Evolutionary conservation across 2,888 invertebrate genomes (phyloP).

Genomic region (Syrista parreyssii): DNA sequence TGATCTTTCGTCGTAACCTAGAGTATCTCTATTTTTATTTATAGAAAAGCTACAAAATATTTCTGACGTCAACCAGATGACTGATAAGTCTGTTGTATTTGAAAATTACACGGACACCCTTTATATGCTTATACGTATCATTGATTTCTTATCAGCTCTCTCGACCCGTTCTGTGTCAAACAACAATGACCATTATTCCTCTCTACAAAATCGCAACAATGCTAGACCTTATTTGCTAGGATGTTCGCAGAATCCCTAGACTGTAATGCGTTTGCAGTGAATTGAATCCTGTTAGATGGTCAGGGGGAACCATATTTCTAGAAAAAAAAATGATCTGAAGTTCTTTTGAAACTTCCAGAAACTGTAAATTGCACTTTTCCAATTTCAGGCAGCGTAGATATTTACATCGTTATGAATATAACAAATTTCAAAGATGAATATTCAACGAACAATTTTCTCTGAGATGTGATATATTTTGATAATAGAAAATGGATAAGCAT

Average conservation of each 20-base stretch:
- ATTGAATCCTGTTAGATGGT: background rate
- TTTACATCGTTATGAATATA: background rate
- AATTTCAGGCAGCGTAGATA: background rate
- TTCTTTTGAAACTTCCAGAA: background rate
- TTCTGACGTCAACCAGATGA: background rate
- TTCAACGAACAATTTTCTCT: too few species aligned
- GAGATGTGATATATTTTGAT: too few species aligned
- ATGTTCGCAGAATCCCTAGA: background rate
- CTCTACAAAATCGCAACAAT: background rate
- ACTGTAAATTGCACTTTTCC: background rate
- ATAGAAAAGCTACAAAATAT: background rate
- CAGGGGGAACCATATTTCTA: background rate
- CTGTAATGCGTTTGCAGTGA: background rate
- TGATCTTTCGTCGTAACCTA: background rate
- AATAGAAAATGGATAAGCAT: too few species aligned
- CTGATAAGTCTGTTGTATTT: background rate
- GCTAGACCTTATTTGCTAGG: background rate
- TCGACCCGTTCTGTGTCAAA: background rate
- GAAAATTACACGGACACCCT: background rate
- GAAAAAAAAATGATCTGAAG: background rate
- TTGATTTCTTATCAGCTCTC: background rate
- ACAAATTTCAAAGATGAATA: background rate
- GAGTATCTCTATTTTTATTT: background rate
- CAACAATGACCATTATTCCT: background rate
- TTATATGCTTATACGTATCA: background rate